These are phyloP conservation scores for Leuctra nigra DNA, from an alignment of 2,888 invertebrate species.

Conservation along the genomic window DNA sequence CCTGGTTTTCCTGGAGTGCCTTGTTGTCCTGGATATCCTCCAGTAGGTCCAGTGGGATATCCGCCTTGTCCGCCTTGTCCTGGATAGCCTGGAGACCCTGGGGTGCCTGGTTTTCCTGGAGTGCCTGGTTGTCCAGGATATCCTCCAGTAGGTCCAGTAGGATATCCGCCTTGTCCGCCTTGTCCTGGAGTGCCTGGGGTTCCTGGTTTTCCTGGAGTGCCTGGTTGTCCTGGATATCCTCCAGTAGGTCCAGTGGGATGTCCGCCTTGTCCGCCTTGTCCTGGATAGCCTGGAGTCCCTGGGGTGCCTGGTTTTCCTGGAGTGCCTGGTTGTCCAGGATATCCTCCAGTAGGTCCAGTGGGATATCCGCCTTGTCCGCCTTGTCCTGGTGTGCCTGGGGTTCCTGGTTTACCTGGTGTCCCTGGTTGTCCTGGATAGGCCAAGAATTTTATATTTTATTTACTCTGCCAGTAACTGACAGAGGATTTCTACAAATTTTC, in stretches of 20 bases:
- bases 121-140: constrained; percentile 39
- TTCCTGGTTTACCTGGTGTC: constrained; percentile 27
- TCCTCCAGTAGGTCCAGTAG: constrained; percentile 30
- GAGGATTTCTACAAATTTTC: too few species aligned
- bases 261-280: constrained; percentile 22
- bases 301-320: constrained; percentile 32
- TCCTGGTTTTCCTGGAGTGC: constrained; percentile 34
- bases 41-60: too few species aligned
- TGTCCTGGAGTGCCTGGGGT: constrained; percentile 28
- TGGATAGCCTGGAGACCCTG: constrained; percentile 36
- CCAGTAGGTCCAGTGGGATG: too few species aligned
- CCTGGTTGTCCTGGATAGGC: constrained; percentile 28
- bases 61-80: constrained; percentile 30
- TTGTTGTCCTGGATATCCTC: constrained; percentile 1
- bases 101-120: constrained; percentile 38
- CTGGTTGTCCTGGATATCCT: constrained; percentile 30
- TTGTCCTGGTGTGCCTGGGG: constrained; percentile 30
- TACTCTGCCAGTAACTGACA: too few species aligned
- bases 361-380: constrained; percentile 23
- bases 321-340: constrained; percentile 33
- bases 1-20: constrained; percentile 19
- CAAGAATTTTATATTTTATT: too few species aligned
- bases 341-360: constrained; percentile 29
- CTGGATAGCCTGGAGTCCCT: constrained; percentile 32
- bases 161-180: constrained; percentile 35